A percentile compares a stretch with the other conserved stretches of the same genome.
Evolutionary conservation across 2,113 vertebrate genomes (phyloP).

Genomic region (Erinaceus europaeus): DNA sequence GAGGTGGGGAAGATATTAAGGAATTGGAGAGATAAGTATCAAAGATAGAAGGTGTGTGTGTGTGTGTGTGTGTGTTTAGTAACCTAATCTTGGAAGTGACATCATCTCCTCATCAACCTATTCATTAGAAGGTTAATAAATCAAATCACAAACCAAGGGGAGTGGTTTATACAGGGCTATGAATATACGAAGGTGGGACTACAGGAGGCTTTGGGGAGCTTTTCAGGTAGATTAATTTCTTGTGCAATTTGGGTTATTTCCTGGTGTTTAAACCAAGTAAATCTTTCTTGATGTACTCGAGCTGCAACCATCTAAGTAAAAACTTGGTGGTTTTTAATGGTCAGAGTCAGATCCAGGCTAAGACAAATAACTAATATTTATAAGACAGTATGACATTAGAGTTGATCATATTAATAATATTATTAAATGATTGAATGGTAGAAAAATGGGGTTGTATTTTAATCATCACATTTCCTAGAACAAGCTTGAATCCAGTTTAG

Average conservation of each 20-base stretch:
- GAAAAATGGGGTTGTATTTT: neutral
- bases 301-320: neutral
- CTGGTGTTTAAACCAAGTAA: neutral
- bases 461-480: neutral
- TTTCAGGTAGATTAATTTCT: neutral
- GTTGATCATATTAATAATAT: neutral
- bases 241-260: constrained; percentile 32
- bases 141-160: neutral
- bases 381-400: neutral
- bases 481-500: neutral
- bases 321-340: neutral
- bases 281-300: neutral
- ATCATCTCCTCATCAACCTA: neutral
- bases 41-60: neutral
- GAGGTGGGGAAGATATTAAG: neutral
- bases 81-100: neutral
- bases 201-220: neutral
- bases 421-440: neutral
- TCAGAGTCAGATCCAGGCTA: neutral
- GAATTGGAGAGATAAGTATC: neutral
- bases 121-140: constrained; percentile 18
- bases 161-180: neutral
- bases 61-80: neutral
- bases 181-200: too few relatives aligned
- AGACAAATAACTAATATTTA: neutral